These are phyloP conservation scores for Anser cygnoides DNA, from an alignment of 2,113 vertebrate species.

Conservation along the genomic window DNA sequence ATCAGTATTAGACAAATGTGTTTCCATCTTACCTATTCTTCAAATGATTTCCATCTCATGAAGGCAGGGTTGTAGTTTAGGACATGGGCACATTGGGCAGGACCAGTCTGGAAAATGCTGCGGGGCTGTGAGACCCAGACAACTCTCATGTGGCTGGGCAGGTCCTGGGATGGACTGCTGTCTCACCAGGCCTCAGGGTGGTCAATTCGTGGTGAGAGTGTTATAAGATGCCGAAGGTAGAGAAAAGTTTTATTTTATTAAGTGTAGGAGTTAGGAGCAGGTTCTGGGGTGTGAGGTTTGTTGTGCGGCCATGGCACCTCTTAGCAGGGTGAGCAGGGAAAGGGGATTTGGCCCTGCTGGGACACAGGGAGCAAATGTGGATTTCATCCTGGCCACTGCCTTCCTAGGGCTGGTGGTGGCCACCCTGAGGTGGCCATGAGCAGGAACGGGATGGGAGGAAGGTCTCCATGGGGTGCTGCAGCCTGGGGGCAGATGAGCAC, in stretches of 20 bases:
- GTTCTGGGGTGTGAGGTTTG: background rate
- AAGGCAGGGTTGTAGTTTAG: background rate
- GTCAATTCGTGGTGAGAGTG: background rate
- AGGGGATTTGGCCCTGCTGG: background rate
- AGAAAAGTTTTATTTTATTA: background rate
- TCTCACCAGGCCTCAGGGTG: background rate
- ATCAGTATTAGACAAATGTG: background rate
- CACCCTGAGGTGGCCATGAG: fast-evolving
- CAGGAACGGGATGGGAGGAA: background rate
- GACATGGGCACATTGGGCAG: fast-evolving
- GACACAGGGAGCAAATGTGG: background rate
- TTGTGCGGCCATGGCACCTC: background rate
- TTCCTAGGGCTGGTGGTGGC: fast-evolving
- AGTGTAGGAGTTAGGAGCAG: background rate
- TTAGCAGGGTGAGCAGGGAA: background rate
- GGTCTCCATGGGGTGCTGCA: fast-evolving
- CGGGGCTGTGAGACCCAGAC: fast-evolving
- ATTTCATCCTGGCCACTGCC: fast-evolving
- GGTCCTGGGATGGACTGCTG: background rate
- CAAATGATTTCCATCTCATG: background rate
- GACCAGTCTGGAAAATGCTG: background rate
- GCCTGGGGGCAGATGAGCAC: fast-evolving
- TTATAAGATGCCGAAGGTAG: background rate
- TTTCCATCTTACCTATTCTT: background rate
- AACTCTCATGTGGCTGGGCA: background rate